Evolutionary conservation across 2,797 vertebrate species (phyloP).

Genomic region (Knipowitschia caucasica): DNA sequence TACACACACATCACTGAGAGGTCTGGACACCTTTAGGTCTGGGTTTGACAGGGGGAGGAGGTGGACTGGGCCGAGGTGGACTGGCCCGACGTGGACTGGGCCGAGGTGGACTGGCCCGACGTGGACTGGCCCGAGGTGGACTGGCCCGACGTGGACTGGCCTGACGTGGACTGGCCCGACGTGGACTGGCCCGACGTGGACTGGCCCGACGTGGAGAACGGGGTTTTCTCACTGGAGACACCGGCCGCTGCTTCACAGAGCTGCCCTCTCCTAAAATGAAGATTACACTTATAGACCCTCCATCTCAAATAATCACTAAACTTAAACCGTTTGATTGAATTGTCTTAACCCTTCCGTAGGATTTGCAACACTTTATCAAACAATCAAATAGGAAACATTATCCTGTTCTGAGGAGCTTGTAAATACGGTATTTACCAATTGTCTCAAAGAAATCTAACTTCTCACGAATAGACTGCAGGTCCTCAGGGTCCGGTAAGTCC

Average conservation of each 20-base stretch:
- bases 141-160: constrained; percentile 5
- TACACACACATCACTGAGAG: background rate
- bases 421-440: constrained; percentile 74
- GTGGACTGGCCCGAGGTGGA: too few relatives aligned
- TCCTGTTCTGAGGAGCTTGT: background rate
- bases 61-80: constrained; percentile 5
- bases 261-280: constrained; percentile 42
- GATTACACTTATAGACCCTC: too few relatives aligned
- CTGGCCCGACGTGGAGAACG: constrained; percentile 2
- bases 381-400: background rate
- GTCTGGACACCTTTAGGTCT: constrained; percentile 21
- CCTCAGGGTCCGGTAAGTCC: constrained; percentile 22
- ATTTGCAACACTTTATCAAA: background rate
- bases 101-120: background rate
- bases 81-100: constrained; percentile 3
- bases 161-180: constrained; percentile 7
- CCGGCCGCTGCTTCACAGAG: constrained; percentile 26
- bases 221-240: background rate
- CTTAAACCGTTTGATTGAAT: background rate
- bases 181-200: constrained; percentile 14
- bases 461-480: constrained; percentile 76
- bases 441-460: constrained; percentile 87
- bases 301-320: background rate
- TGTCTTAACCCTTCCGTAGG: background rate
- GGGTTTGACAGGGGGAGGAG: constrained; percentile 33